Conservation (phyloP, 35 echinoderm and acorn worm species). For the Lytechinus pictus region DNA sequence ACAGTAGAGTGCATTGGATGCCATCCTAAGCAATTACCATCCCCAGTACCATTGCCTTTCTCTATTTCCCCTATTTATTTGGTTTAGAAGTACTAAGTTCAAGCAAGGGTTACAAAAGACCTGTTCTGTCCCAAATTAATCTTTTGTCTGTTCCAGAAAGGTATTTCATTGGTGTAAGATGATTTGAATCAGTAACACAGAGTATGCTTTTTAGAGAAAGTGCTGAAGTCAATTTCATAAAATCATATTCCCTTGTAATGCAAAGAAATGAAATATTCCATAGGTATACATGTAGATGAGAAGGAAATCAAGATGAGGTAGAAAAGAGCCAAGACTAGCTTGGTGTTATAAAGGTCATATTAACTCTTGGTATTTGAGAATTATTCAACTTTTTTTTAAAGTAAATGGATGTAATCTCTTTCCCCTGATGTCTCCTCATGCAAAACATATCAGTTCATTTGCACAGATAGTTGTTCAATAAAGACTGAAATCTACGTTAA, state of each 20-base stretch:
- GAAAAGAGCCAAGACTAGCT: neutral
- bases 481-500: neutral
- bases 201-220: neutral
- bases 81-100: too few relatives aligned
- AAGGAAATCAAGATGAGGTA: neutral
- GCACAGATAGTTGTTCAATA: too few relatives aligned
- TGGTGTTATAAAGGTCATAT: neutral
- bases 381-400: neutral
- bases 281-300: neutral
- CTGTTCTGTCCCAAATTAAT: too few relatives aligned
- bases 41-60: too few relatives aligned
- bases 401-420: neutral
- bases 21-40: too few relatives aligned
- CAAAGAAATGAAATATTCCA: neutral
- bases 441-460: too few relatives aligned
- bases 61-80: too few relatives aligned
- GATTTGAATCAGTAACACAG: too few relatives aligned
- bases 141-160: too few relatives aligned
- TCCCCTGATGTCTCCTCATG: neutral
- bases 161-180: too few relatives aligned
- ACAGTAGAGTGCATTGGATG: too few relatives aligned
- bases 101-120: too few relatives aligned
- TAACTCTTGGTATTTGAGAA: neutral
- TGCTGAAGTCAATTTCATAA: neutral
- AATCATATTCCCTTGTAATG: neutral